Evolutionary conservation across 2,113 vertebrate genomes (phyloP), one percentile per base, ranked within the genome.

Genomic region (Poeciliopsis prolifica): DNA sequence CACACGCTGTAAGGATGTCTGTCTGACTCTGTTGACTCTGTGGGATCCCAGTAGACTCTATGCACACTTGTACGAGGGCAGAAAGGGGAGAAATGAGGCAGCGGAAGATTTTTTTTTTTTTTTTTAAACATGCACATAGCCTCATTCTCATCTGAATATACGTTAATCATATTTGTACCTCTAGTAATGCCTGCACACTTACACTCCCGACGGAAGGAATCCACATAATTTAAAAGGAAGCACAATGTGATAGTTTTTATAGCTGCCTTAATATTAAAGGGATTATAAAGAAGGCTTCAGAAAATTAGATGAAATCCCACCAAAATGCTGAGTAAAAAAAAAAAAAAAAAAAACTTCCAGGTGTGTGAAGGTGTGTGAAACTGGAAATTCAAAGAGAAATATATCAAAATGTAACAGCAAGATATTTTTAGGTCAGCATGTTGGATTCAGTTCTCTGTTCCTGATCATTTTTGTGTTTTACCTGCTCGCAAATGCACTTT

Each of bases 11-110:
- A 33, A 40, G 65, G 73, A 83, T 37, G 82, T 86, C 74, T 69
- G 70, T 83, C 77, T 82, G 79, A 76, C 83, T 91, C 70, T 83
- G 86, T 82, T 87, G 84, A 78, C 86, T 86, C 74, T 73, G 70
- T 72, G 65, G 31, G 75, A 79, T 86, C 80, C 82, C 80, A 80
- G 33, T 58, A 83, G 78, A 73, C 81, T 80, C 64, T 54, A 72
- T 44, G 31, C 70, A 87, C 62, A 88, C 68, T 85, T 35, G 65
- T 24, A 70, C 2, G 0, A 22, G 68, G 64, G 61, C 72, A 48
- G 35, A 40, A 72, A 71, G 68, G 70, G 68, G 37, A 48, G 76
- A 63, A 42, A 61, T 3, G 29, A 72, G 68, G 79, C 6, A 22
- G 77, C n/a, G 54, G 75, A 54, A 61, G 70, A 74, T 67, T 70